Percentiles rank a stretch among this genome's conserved stretches.
phyloP scores from a whole-genome alignment of 2,113 vertebrate genomes.

The Nerophis ophidion region DNA sequence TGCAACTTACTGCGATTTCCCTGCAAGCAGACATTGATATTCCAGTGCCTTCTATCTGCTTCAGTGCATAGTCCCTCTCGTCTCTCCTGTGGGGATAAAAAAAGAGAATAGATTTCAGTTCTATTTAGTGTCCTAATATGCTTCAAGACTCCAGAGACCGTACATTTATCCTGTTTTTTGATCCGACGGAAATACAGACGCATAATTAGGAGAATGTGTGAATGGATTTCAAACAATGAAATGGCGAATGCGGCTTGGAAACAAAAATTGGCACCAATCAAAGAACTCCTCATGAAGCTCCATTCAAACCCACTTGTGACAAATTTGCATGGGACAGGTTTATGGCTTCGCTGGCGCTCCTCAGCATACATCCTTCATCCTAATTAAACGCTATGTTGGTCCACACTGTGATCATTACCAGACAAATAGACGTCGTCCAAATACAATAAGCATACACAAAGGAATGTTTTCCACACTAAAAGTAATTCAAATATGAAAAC shows the following conservation, averaged over 20 bases:
- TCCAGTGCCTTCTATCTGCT: slow-evolving; percentile 99
- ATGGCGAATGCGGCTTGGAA: slow-evolving; percentile 12
- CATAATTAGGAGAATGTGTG: not conserved
- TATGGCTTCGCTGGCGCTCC: slow-evolving; percentile 22
- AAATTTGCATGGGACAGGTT: slow-evolving; percentile 34
- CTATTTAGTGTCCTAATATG: not conserved
- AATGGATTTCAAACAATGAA: slow-evolving; percentile 17
- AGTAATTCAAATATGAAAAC: too few species aligned
- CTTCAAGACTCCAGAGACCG: not conserved
- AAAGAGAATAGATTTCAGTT: not conserved
- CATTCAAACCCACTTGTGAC: slow-evolving; percentile 32
- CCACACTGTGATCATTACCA: not conserved
- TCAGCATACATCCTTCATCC: slow-evolving; percentile 20
- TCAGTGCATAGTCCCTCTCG: slow-evolving; percentile 98
- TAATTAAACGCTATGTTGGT: slow-evolving; percentile 14
- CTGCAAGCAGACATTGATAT: slow-evolving; percentile 99
- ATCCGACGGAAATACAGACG: not conserved
- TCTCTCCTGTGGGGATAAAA: slow-evolving; percentile 84
- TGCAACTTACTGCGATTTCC: slow-evolving; percentile 95
- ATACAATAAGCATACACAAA: too few species aligned
- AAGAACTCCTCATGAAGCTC: slow-evolving; percentile 15
- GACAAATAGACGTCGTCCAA: not conserved
- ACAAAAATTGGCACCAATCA: slow-evolving; percentile 16
- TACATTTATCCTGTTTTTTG: not conserved
- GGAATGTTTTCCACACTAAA: too few species aligned